Percentiles rank a stretch among this genome's conserved stretches.
Evolutionary conservation across 2,797 vertebrate species (phyloP).

Genomic region (Botia almorhae): DNA sequence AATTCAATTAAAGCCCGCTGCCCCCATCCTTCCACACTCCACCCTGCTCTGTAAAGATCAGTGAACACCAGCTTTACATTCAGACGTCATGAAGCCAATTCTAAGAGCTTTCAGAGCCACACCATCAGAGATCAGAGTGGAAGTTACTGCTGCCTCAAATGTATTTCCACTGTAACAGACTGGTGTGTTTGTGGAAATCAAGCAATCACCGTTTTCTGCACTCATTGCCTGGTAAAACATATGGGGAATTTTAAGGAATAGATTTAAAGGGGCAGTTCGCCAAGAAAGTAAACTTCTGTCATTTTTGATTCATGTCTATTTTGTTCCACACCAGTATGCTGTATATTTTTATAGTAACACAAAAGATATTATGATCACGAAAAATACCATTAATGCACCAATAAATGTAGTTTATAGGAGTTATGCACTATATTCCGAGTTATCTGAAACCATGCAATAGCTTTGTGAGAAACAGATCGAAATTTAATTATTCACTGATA

Average conservation of each 20-base stretch:
- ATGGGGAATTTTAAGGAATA: not conserved
- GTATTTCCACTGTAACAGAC: slow-evolving; percentile 26
- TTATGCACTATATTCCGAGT: not conserved
- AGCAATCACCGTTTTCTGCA: slow-evolving; percentile 40
- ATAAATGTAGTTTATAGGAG: not conserved
- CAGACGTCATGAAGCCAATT: slow-evolving; percentile 41
- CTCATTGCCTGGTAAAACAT: slow-evolving; percentile 60
- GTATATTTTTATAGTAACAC: no score
- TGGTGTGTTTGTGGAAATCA: slow-evolving; percentile 36
- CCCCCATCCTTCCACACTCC: slow-evolving; percentile 71
- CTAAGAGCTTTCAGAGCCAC: slow-evolving; percentile 23
- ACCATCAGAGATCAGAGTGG: slow-evolving; percentile 18
- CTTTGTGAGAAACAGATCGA: not conserved
- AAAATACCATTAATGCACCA: no score
- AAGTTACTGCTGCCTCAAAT: slow-evolving; percentile 6
- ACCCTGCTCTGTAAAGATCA: slow-evolving; percentile 45
- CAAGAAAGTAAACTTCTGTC: not conserved
- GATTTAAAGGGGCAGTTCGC: no score
- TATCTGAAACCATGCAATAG: not conserved
- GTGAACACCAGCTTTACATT: slow-evolving; percentile 30
- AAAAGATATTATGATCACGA: no score
- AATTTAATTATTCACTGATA: not conserved
- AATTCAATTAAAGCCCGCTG: slow-evolving; percentile 84
- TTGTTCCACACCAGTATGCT: slow-evolving; percentile 43
- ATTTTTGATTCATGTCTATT: slow-evolving; percentile 48